phyloP scores from a whole-genome alignment of 2,113 vertebrate genomes.

The Genyomyrus donnyi region DNA sequence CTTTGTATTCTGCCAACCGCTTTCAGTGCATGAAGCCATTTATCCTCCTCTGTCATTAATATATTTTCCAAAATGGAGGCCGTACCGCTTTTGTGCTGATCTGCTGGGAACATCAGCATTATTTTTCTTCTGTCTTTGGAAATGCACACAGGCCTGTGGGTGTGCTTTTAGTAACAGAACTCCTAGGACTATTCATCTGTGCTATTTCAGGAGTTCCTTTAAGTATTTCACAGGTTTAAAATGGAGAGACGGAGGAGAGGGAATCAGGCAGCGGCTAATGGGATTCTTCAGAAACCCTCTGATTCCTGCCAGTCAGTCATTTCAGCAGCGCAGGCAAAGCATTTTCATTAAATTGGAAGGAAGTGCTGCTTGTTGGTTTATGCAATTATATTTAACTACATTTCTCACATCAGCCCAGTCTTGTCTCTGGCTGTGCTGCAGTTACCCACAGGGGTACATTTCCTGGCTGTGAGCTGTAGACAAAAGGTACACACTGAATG shows the following conservation, averaged over 20 bases:
- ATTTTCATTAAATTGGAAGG: background rate
- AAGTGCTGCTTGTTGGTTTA: background rate
- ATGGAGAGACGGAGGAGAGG: background rate
- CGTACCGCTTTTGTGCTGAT: background rate
- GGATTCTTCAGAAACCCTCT: background rate
- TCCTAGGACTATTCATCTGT: background rate
- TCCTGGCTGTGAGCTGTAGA: background rate
- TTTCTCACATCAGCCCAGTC: background rate
- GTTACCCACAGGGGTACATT: background rate
- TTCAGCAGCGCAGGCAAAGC: background rate
- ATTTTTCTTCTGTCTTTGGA: background rate
- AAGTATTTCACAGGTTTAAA: background rate
- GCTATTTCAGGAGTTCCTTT: background rate
- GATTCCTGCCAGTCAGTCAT: background rate
- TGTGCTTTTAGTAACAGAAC: background rate
- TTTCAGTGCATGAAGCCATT: background rate
- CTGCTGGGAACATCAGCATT: background rate
- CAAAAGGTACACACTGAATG: background rate
- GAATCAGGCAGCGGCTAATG: background rate
- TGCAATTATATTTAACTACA: background rate
- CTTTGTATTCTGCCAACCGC: background rate
- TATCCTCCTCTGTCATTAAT: background rate
- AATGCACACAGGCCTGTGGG: background rate
- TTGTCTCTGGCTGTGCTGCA: background rate
- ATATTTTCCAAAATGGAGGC: background rate